Percentiles rank a stretch among this genome's conserved stretches.
These are phyloP conservation scores for Suillia variegata DNA, from an alignment of 2,888 invertebrate genomes.

Conservation along the genomic window DNA sequence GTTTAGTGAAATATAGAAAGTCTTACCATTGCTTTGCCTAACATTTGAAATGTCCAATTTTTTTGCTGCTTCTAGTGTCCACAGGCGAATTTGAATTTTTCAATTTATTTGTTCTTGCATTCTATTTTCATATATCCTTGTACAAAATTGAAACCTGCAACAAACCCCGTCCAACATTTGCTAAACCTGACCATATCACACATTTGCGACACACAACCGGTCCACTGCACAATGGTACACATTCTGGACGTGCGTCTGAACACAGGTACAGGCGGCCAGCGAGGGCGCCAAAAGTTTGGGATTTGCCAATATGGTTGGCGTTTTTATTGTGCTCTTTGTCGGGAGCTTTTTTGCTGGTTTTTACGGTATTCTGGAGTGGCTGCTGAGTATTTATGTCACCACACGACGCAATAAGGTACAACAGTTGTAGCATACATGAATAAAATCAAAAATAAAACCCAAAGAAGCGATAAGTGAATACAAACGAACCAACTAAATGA, in stretches of 20 bases:
- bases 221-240: slow-evolving; percentile 8
- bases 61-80: too few species aligned
- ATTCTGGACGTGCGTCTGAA: too few species aligned
- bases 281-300: slow-evolving; percentile 64
- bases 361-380: slow-evolving; percentile 55
- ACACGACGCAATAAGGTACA: slow-evolving; percentile 54
- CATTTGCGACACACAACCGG: neutral
- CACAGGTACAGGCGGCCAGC: slow-evolving; percentile 36
- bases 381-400: slow-evolving; percentile 48
- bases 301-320: slow-evolving; percentile 71
- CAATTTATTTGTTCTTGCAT: neutral
- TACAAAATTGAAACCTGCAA: neutral
- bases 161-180: slow-evolving; percentile 8
- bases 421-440: too few species aligned
- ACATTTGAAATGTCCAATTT: too few species aligned
- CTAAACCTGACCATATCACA: neutral
- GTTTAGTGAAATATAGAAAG: too few species aligned
- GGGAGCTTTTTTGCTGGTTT: slow-evolving; percentile 60
- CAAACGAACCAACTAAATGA: neutral
- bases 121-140: slow-evolving; percentile 1
- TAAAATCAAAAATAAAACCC: neutral
- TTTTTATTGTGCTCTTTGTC: slow-evolving; percentile 67
- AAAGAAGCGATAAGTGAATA: neutral
- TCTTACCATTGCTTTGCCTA: too few species aligned
- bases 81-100: too few species aligned